phyloP scores from a whole-genome alignment of 1,140 invertebrate species.

The Nephila pilipes region DNA sequence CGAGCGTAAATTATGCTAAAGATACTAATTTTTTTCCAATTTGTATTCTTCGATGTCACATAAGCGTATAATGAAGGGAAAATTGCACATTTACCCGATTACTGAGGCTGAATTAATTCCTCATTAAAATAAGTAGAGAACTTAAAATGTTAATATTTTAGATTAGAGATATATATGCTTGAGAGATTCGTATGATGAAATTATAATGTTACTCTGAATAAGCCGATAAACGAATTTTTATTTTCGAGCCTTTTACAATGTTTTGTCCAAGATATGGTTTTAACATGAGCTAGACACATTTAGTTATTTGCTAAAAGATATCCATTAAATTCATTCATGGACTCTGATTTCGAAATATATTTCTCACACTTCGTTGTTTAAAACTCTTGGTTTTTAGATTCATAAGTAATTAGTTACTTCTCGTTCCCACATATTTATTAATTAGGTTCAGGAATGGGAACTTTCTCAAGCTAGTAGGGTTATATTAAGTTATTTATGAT shows the following conservation, averaged over 20 bases:
- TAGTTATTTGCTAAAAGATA: too few species aligned
- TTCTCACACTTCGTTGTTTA: too few species aligned
- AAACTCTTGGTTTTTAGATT: too few species aligned
- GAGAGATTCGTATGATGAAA: background rate
- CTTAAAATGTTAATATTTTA: background rate
- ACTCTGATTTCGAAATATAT: too few species aligned
- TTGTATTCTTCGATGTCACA: background rate
- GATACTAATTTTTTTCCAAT: background rate
- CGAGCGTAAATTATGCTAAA: background rate
- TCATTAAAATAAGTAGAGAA: constrained; percentile 10
- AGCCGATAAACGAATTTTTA: background rate
- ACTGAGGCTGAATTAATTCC: background rate
- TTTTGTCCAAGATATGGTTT: background rate
- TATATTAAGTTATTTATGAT: too few species aligned
- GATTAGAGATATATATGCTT: background rate
- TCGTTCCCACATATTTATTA: too few species aligned
- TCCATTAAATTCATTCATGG: too few species aligned
- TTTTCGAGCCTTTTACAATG: background rate
- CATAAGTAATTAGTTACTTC: too few species aligned
- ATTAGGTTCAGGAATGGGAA: too few species aligned
- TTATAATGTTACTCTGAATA: background rate
- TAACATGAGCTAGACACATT: too few species aligned
- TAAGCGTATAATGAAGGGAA: background rate
- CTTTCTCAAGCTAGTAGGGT: too few species aligned
- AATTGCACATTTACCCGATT: background rate